Evolutionary conservation across 2,797 vertebrate species (phyloP).

Genomic region (Varecia variegata): DNA sequence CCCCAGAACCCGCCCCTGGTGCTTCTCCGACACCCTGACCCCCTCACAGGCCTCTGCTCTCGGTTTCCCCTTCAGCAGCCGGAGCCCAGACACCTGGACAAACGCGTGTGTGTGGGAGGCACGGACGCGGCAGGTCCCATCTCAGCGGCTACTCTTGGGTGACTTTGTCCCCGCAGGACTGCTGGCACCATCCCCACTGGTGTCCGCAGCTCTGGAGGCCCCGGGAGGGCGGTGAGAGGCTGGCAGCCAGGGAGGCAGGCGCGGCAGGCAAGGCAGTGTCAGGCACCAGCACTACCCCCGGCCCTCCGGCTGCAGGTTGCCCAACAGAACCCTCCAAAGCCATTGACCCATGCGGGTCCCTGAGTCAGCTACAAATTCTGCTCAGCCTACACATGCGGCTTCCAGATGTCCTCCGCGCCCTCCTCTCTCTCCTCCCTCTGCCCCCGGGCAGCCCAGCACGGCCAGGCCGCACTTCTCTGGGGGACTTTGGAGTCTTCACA

Average conservation of each 20-base stretch:
- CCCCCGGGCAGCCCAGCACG: background rate
- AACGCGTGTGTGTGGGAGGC: rapidly evolving
- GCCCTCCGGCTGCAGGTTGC: background rate
- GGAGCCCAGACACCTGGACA: background rate
- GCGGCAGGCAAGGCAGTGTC: background rate
- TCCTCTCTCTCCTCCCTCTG: no score
- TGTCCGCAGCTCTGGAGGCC: background rate
- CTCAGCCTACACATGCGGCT: background rate
- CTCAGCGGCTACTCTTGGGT: background rate
- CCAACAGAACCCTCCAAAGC: background rate
- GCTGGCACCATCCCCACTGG: background rate
- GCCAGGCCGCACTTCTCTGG: background rate
- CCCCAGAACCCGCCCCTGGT: background rate
- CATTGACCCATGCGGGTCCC: background rate
- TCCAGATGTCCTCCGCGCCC: background rate
- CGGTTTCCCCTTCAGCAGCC: background rate
- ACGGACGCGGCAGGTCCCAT: background rate
- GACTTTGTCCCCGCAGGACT: background rate
- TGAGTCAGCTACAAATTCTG: background rate
- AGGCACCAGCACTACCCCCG: rapidly evolving
- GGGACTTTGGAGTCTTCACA: background rate
- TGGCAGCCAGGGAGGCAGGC: background rate
- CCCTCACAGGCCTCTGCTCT: background rate
- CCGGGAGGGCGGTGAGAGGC: background rate
- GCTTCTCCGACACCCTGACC: background rate